Percentiles rank a stretch among this genome's conserved stretches.
Conservation (phyloP, 2,113 vertebrate species). For the Sisor rabdophorus region DNA sequence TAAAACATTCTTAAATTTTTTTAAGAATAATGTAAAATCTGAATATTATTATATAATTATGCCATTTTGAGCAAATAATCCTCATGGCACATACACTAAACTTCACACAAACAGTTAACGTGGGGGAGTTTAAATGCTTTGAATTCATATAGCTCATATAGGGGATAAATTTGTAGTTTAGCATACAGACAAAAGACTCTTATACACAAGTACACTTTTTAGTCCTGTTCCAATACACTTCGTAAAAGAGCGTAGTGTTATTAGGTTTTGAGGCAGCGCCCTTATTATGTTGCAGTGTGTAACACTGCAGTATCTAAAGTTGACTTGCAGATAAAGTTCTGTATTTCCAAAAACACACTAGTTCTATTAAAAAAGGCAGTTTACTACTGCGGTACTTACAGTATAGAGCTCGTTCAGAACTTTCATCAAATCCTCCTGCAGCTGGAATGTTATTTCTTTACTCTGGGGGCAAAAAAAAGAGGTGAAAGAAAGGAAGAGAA, state of each 20-base stretch:
- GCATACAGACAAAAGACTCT: too few species aligned
- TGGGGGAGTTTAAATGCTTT: constrained; percentile 31
- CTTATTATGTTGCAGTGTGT: not conserved
- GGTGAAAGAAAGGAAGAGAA: constrained; percentile 56
- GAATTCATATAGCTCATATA: too few species aligned
- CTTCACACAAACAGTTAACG: constrained; percentile 36
- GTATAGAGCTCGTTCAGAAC: constrained; percentile 98
- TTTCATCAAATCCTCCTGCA: constrained; percentile 86
- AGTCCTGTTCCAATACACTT: too few species aligned
- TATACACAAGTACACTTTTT: too few species aligned
- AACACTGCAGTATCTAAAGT: not conserved
- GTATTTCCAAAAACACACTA: constrained; percentile 1
- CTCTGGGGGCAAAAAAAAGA: constrained; percentile 16
- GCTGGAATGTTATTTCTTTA: constrained; percentile 46
- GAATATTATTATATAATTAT: not conserved
- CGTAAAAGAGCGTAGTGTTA: too few species aligned
- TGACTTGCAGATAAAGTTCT: not conserved
- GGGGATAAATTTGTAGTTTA: not conserved
- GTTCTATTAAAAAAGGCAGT: not conserved
- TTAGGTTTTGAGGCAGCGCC: too few species aligned
- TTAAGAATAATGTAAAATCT: not conserved
- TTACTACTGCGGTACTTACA: constrained; percentile 72
- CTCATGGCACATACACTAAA: not conserved
- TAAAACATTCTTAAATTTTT: too few species aligned
- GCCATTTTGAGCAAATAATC: not conserved